A percentile compares a stretch with the other conserved stretches of the same genome.
phyloP scores from a whole-genome alignment of 2,888 invertebrate genomes.

The Cynaeus angustus region DNA sequence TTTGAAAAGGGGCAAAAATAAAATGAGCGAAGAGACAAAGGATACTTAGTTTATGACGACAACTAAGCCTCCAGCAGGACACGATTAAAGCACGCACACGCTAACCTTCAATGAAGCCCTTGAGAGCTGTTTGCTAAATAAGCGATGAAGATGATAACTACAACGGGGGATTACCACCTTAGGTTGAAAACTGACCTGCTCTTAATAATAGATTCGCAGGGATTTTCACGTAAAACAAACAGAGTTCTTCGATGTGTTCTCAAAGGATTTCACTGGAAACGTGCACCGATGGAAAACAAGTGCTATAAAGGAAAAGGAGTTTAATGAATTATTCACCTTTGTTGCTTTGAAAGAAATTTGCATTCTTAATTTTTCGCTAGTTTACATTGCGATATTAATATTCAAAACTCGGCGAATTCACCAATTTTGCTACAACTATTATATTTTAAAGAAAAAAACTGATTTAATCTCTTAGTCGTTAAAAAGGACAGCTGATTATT shows the following conservation, averaged over 20 bases:
- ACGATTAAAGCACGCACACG: constrained; percentile 40
- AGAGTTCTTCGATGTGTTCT: not conserved
- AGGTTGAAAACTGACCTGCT: constrained; percentile 22
- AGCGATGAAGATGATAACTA: constrained; percentile 42
- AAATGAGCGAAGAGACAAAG: constrained; percentile 43
- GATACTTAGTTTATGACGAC: constrained; percentile 42
- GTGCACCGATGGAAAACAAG: not conserved
- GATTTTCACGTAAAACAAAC: not conserved
- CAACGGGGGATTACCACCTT: not conserved
- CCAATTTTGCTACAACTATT: too few species aligned
- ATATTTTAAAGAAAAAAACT: too few species aligned
- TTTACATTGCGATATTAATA: too few species aligned
- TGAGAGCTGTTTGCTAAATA: constrained; percentile 27
- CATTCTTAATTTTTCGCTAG: too few species aligned
- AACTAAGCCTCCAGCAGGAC: constrained; percentile 36
- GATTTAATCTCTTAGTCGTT: too few species aligned
- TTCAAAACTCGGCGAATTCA: too few species aligned
- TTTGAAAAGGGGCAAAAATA: constrained; percentile 24
- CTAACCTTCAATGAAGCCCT: constrained; percentile 34
- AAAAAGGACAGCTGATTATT: too few species aligned
- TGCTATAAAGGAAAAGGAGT: too few species aligned
- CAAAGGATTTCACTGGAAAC: not conserved
- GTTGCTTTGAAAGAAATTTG: too few species aligned
- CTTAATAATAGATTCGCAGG: constrained; percentile 12
- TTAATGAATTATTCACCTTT: too few species aligned